phyloP scores from a whole-genome alignment of 2,797 vertebrate genomes.

The Pseudomugil tenellus region DNA sequence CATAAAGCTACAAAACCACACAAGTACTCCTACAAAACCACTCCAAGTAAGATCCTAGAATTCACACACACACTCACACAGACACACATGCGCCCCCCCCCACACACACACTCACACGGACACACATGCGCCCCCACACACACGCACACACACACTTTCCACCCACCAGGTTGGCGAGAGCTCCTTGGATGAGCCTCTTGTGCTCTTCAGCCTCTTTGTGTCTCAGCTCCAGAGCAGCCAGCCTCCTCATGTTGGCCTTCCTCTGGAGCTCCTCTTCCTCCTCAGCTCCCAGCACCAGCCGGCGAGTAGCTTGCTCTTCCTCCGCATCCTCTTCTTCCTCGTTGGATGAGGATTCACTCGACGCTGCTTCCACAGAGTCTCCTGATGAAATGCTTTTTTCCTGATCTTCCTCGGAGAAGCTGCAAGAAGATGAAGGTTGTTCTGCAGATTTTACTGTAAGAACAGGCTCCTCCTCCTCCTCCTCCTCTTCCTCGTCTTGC shows the following conservation, averaged over 20 bases:
- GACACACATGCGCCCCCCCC: neutral
- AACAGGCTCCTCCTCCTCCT: slow-evolving; percentile 16
- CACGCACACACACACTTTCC: too few relatives aligned
- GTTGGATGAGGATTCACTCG: slow-evolving; percentile 29
- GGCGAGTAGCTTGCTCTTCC: neutral
- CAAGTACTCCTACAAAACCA: too few relatives aligned
- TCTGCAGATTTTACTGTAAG: neutral
- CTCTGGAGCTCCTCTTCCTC: slow-evolving; percentile 71
- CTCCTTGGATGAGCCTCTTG: slow-evolving; percentile 89
- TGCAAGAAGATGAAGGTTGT: slow-evolving; percentile 21
- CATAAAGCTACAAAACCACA: too few relatives aligned
- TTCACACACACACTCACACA: too few relatives aligned
- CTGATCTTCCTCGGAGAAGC: slow-evolving; percentile 41
- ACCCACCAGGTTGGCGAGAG: slow-evolving; percentile 88
- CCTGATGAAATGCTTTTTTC: neutral
- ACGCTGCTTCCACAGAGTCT: slow-evolving; percentile 13
- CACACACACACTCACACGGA: neutral
- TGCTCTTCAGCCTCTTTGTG: slow-evolving; percentile 85
- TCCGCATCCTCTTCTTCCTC: slow-evolving; percentile 40
- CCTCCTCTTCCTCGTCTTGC: slow-evolving; percentile 36
- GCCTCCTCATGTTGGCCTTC: slow-evolving; percentile 88
- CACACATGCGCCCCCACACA: neutral
- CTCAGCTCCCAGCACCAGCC: slow-evolving; percentile 15
- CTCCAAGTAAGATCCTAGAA: neutral
- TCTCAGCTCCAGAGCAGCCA: slow-evolving; percentile 89